Base-by-base conservation (phyloP, 2,888 invertebrate genomes). In the Hipparchia sbordonii region DNA sequence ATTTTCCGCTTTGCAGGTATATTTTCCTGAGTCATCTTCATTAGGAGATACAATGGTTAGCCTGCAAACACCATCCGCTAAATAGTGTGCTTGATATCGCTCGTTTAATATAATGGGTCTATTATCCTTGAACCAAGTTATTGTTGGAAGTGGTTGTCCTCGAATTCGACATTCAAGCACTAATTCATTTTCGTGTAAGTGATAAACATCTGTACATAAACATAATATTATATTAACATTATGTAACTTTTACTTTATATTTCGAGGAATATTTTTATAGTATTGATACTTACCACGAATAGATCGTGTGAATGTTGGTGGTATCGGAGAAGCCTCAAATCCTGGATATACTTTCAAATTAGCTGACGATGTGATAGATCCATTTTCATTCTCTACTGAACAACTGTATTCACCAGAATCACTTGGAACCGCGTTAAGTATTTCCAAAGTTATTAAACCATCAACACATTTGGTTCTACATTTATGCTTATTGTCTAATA, bases 381-480 rank as follows among this genome's bases (percentile, higher is more conserved):
- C 98, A 80, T 96, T 95, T 70, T 95, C 94, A 85, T 98, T 98
- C 78, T 94, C 95, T 7, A 97, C 97, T 2, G 96, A 94, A 83
- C 98, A 98, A 3, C 95, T 95, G 83, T 97, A 98, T 82, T 97
- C 96, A 9, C 97, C 98, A 5, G 96, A 95, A 87, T 98, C 97
- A 51, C 94, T 94, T 0, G 95, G 94, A 5, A 94, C 89, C 0
- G 96, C 95, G 72, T 96, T 95, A 54, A 95, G 89, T 46, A 98
- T 95, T 88, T 98, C 97, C 72, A 98, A 85, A 45, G 96, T 96
- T 6, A 97, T 96, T 61, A 97, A 92, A 0, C 97, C 97, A 80
- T 96, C 95, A 3, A 94, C 89, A 70, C 93, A 95, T 70, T 94
- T 94, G 0, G 94, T 95, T 82, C 92, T 93, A 81, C 95, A 96